These are phyloP conservation scores for Drosophila stalkeri DNA, from an alignment of 2,888 invertebrate genomes.

Conservation along the genomic window DNA sequence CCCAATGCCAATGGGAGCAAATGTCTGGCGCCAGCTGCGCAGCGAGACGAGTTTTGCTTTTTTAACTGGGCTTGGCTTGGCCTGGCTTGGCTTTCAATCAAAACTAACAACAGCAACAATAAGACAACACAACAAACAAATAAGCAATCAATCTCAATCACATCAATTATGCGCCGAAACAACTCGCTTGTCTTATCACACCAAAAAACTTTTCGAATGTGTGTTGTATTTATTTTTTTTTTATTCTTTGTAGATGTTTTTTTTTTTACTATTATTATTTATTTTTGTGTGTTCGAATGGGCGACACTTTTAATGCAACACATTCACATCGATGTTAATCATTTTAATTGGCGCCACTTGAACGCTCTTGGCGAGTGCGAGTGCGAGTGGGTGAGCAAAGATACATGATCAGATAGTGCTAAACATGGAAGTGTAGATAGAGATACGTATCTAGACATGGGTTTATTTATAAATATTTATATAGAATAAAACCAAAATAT, in stretches of 20 bases:
- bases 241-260: constrained; percentile 1
- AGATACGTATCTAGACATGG: neutral
- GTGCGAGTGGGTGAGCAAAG: neutral
- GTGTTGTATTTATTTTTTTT: constrained; percentile 30
- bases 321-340: constrained; percentile 74
- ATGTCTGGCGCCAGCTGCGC: constrained; percentile 60
- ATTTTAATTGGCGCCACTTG: constrained; percentile 80
- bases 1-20: constrained; percentile 53
- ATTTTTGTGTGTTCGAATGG: constrained; percentile 17
- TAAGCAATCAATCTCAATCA: constrained; percentile 80
- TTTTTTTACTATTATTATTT: constrained; percentile 9
- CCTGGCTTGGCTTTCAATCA: constrained; percentile 24
- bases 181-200: constrained; percentile 62
- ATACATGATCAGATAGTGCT: neutral
- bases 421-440: neutral
- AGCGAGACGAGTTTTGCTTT: constrained; percentile 19
- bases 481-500: neutral
- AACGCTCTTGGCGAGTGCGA: constrained; percentile 32
- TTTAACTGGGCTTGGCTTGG: constrained; percentile 15
- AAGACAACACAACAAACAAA: constrained; percentile 56
- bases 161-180: constrained; percentile 73
- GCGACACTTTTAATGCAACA: constrained; percentile 57
- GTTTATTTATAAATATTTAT: neutral
- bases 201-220: constrained; percentile 1
- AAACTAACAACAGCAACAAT: neutral